Base-by-base conservation (phyloP, 2,797 vertebrate genomes). In the Chrosomus eos region DNA sequence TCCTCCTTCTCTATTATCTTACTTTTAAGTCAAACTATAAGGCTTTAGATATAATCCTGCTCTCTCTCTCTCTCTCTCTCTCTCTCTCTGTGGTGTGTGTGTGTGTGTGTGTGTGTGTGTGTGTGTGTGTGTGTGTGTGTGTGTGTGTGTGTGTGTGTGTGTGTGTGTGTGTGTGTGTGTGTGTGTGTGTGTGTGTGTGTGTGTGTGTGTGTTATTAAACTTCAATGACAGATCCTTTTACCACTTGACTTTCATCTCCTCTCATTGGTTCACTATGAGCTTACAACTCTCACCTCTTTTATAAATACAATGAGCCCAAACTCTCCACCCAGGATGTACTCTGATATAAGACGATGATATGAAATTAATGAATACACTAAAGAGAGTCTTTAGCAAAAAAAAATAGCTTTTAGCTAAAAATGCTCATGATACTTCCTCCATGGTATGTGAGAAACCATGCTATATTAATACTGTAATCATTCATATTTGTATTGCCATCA, bases 141-240 rank as follows among this genome's bases (percentile, higher is more conserved):
- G 45, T 40, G 26, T 33, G 23, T 26, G 31, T 81, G 83, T 48
- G 18, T 80, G 11, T 18, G 45, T 18, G 16, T 19, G 16, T 51
- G 48, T 51, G 48, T 19, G 16, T 23, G 55, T 1, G 9, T 58
- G 55, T 0, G 82, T 23, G 11, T 18, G 45, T 48, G 16, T 19
- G 18, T 51, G 48, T 51, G 48, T 51, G 18, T n/a, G 55, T 2
- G 4, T 58, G 55, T 1, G 82, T 19, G 55, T 21, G 28, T 66
- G 45, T 33, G 26, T 33, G 23, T 26, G 31, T 81, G 83, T 53
- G 16, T 81, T 93, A 93, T 93, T 93, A 93, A 93, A 91, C 84
- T 80, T 73, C 90, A 92, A 86, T 91, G 93, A 94, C 92, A 93
- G 93, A 93, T 93, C 91, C 91, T 92, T 92, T 95, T 93, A 93